These are phyloP conservation scores for Hippocampus abdominalis DNA, from an alignment of 2,113 vertebrate species.

Conservation along the genomic window DNA sequence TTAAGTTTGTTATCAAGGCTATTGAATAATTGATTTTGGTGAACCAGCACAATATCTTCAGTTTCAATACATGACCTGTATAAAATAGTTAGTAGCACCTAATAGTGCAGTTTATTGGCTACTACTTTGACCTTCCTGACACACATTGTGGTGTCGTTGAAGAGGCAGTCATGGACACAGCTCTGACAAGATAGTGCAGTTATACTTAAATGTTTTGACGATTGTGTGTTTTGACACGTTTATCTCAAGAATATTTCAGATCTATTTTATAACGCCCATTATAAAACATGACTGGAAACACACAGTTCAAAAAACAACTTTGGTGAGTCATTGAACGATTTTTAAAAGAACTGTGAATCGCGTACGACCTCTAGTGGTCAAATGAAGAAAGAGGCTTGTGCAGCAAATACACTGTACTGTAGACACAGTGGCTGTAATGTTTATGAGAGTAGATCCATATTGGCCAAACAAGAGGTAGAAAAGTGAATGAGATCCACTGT, in stretches of 20 bases:
- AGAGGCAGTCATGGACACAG: not conserved
- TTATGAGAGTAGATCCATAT: too few species aligned
- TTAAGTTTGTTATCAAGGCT: too few species aligned
- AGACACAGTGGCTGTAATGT: too few species aligned
- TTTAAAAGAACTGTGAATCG: not conserved
- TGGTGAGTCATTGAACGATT: not conserved
- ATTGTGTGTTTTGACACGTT: too few species aligned
- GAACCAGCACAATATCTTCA: too few species aligned
- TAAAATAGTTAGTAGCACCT: too few species aligned
- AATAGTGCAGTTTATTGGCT: too few species aligned
- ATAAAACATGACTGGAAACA: not conserved
- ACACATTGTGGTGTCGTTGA: not conserved
- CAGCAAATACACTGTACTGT: not conserved
- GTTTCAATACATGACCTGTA: too few species aligned
- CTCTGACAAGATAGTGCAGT: not conserved
- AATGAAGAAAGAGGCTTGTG: not conserved
- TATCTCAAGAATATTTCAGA: not conserved
- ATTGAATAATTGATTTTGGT: not conserved
- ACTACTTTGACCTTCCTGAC: not conserved
- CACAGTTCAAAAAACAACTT: not conserved
- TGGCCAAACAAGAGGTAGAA: too few species aligned
- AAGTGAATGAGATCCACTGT: too few species aligned
- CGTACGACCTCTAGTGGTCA: constrained; percentile 43
- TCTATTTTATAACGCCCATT: not conserved
- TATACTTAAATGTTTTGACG: not conserved